phyloP scores from a whole-genome alignment of 2,113 vertebrate species.

The Neolamprologus brichardi region DNA sequence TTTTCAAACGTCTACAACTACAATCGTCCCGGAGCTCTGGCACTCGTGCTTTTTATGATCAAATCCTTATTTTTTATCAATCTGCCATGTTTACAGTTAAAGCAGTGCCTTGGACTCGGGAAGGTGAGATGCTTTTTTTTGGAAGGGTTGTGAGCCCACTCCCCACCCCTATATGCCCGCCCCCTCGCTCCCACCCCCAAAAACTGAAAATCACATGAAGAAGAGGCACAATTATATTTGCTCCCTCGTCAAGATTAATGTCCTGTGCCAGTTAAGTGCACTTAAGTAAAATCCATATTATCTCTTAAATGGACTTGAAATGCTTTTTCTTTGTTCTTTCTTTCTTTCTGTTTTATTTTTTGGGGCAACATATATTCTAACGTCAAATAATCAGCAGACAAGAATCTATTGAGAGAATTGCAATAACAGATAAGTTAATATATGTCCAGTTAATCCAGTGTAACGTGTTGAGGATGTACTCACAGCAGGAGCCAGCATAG shows the following conservation, averaged over 20 bases:
- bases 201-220: conserved; percentile 17
- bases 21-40: conserved; percentile 19
- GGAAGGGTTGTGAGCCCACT: not conserved
- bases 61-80: conserved; percentile 39
- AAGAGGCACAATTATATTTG: conserved; percentile 7
- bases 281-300: conserved; percentile 57
- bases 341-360: not conserved
- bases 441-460: not conserved
- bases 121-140: conserved; percentile 21
- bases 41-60: conserved; percentile 20
- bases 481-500: conserved; percentile 29
- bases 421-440: conserved; percentile 25
- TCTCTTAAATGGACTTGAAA: conserved; percentile 4
- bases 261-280: conserved; percentile 67
- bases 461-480: not conserved
- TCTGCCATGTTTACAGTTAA: conserved; percentile 72
- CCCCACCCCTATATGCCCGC: not conserved
- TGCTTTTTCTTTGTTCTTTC: not conserved
- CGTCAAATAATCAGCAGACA: not conserved
- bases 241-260: conserved; percentile 5
- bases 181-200: not conserved
- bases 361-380: not conserved
- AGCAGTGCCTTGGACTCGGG: conserved; percentile 75
- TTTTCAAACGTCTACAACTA: conserved; percentile 9
- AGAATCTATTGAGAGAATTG: not conserved